Evolutionary conservation across 2,888 invertebrate genomes (phyloP).

Genomic region (Frankliniella intonsa): DNA sequence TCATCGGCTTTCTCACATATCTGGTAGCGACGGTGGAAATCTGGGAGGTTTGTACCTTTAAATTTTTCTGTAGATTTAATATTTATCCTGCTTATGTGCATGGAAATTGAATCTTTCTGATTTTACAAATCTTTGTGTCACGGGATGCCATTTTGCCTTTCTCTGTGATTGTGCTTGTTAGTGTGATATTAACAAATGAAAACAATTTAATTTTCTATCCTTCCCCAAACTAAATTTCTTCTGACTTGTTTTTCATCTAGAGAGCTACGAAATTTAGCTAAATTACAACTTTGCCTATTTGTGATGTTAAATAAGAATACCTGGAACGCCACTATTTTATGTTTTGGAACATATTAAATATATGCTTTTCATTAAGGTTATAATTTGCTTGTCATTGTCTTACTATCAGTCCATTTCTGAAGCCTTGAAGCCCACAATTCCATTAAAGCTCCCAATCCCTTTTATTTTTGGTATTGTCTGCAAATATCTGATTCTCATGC

Average conservation of each 20-base stretch:
- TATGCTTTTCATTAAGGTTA: no score
- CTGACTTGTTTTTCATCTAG: no score
- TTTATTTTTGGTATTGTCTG: neutral
- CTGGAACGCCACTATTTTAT: no score
- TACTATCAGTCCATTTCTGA: neutral
- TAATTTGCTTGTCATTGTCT: neutral
- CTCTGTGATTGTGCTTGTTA: no score
- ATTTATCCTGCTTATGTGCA: neutral
- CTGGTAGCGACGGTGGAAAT: slow-evolving; percentile 7
- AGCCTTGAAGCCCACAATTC: neutral
- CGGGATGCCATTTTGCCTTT: no score
- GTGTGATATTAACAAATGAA: no score
- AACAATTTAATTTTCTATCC: no score
- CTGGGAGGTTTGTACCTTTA: neutral
- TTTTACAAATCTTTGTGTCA: neutral
- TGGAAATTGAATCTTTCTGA: neutral
- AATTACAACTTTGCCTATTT: no score
- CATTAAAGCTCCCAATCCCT: neutral
- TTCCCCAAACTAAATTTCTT: no score
- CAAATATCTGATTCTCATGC: neutral
- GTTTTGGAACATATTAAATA: no score
- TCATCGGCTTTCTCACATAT: slow-evolving; percentile 33
- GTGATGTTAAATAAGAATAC: no score
- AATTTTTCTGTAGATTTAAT: neutral
- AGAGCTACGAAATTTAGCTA: no score